phyloP scores from a whole-genome alignment of 2,113 vertebrate genomes.

The Neolamprologus variostigma region DNA sequence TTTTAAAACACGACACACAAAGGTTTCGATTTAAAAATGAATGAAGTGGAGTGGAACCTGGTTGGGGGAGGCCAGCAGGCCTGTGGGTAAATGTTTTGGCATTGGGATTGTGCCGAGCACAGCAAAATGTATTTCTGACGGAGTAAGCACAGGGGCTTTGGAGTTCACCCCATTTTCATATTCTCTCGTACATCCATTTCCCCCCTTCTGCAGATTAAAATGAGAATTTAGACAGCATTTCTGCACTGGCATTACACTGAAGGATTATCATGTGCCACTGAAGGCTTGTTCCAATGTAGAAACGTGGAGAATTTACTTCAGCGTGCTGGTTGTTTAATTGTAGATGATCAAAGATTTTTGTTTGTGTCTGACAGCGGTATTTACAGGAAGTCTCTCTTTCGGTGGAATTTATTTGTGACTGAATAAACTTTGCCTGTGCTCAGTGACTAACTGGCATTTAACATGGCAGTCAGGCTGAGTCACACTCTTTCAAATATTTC shows the following conservation, averaged over 20 bases:
- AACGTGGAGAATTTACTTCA: not conserved
- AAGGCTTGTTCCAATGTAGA: not conserved
- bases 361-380: not conserved
- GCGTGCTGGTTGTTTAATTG: not conserved
- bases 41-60: constrained; percentile 11
- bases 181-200: constrained; percentile 41
- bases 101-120: constrained; percentile 51
- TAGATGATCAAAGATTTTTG: constrained; percentile 1
- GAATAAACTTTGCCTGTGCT: not conserved
- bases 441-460: not conserved
- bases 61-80: constrained; percentile 9
- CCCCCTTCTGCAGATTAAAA: constrained; percentile 49
- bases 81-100: constrained; percentile 45
- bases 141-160: constrained; percentile 55
- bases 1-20: constrained; percentile 32
- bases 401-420: not conserved
- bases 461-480: constrained; percentile 7
- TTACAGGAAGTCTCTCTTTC: not conserved
- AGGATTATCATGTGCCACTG: constrained; percentile 34
- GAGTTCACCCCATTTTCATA: constrained; percentile 60
- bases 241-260: constrained; percentile 23
- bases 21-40: constrained; percentile 14
- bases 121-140: constrained; percentile 61
- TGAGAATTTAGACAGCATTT: constrained; percentile 17
- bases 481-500: not conserved